Evolutionary conservation across 1,140 invertebrate species (phyloP).

Genomic region (Hyles vespertilio): DNA sequence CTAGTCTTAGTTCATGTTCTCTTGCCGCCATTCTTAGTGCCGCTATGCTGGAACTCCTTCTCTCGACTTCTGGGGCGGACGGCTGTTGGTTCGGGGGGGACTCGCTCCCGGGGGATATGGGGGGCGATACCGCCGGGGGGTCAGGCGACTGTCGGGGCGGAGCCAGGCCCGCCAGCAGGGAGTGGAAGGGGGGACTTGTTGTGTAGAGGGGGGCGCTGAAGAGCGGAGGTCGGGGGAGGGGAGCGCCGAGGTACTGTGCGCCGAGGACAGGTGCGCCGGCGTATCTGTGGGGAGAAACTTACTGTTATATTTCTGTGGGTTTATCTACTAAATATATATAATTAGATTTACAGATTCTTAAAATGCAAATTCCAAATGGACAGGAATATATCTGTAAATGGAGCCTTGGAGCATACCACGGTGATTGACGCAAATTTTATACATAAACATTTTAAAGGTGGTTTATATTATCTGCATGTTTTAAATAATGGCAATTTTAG

Average conservation of each 20-base stretch:
- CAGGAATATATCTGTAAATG: no score
- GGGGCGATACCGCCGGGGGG: slow-evolving; percentile 77
- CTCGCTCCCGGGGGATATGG: slow-evolving; percentile 68
- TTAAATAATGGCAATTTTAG: no score
- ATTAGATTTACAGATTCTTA: no score
- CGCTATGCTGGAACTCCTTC: slow-evolving; percentile 92
- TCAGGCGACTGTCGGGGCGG: slow-evolving; percentile 80
- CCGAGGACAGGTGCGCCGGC: slow-evolving; percentile 50
- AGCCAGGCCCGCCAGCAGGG: slow-evolving; percentile 87
- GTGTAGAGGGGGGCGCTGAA: slow-evolving; percentile 80
- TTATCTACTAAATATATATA: not conserved
- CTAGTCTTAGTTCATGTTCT: slow-evolving; percentile 92
- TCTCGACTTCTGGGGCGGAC: slow-evolving; percentile 80
- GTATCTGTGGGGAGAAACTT: slow-evolving; percentile 37
- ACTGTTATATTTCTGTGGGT: not conserved
- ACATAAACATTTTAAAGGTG: no score
- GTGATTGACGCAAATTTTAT: no score
- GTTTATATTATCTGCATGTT: no score
- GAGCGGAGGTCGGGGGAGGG: slow-evolving; percentile 79
- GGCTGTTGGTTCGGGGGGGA: slow-evolving; percentile 62
- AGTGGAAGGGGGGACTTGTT: slow-evolving; percentile 87
- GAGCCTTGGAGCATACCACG: no score
- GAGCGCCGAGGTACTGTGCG: slow-evolving; percentile 78
- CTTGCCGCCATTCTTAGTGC: slow-evolving; percentile 92
- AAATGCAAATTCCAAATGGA: no score